These are phyloP conservation scores for Meandrina meandrites DNA, from an alignment of 92 coral and sea anemone species.

Conservation along the genomic window DNA sequence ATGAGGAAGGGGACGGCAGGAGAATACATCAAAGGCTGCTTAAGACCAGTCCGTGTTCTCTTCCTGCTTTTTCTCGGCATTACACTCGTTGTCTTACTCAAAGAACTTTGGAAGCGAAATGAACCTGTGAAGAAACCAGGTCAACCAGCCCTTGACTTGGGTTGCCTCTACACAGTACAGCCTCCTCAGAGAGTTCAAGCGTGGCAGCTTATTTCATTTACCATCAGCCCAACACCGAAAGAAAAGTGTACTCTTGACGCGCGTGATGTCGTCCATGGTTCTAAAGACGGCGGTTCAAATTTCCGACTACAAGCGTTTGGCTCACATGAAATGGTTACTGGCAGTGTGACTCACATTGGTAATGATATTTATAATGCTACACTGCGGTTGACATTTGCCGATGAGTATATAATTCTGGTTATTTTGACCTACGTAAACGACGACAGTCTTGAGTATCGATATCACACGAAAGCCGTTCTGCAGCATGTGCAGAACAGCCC, in stretches of 20 bases:
- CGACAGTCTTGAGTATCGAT: slow-evolving; percentile 71
- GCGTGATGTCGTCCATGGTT: not conserved
- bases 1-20: slow-evolving; percentile 42
- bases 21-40: slow-evolving; percentile 36
- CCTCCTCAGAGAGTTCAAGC: slow-evolving; percentile 58
- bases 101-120: slow-evolving; percentile 47
- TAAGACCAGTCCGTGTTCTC: slow-evolving; percentile 47
- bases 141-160: slow-evolving; percentile 59
- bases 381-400: slow-evolving; percentile 76
- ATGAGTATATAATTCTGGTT: slow-evolving; percentile 78
- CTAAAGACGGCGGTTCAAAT: slow-evolving; percentile 52
- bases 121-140: slow-evolving; percentile 25
- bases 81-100: slow-evolving; percentile 34
- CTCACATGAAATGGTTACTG: slow-evolving; percentile 85
- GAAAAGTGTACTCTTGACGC: slow-evolving; percentile 16
- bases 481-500: slow-evolving; percentile 87
- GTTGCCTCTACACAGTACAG: slow-evolving; percentile 79
- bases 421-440: slow-evolving; percentile 81
- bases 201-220: slow-evolving; percentile 69
- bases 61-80: slow-evolving; percentile 40
- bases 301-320: slow-evolving; percentile 88
- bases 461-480: slow-evolving; percentile 74
- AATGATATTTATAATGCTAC: slow-evolving; percentile 78
- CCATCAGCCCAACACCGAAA: slow-evolving; percentile 57
- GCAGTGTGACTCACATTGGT: slow-evolving; percentile 69